Percentiles rank a stretch among this genome's conserved stretches.
These are phyloP conservation scores for Callionymus lyra DNA, from an alignment of 2,113 vertebrate species.

Conservation along the genomic window DNA sequence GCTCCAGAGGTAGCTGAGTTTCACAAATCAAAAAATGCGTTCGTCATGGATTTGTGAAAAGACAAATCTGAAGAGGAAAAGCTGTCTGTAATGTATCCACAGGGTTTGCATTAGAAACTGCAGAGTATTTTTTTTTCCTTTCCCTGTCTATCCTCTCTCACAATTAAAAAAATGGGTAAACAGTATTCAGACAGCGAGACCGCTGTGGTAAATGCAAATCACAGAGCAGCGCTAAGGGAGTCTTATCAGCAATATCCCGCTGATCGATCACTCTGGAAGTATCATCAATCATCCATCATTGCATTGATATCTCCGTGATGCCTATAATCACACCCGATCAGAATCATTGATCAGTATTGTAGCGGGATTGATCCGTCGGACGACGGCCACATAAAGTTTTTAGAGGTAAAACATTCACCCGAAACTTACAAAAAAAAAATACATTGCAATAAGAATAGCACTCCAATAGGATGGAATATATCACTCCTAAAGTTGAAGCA, in stretches of 20 bases:
- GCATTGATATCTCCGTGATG: slow-evolving; percentile 58
- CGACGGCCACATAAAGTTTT: slow-evolving; percentile 3
- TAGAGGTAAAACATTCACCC: slow-evolving; percentile 15
- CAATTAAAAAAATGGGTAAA: too few species aligned
- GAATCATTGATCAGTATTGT: slow-evolving; percentile 51
- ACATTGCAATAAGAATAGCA: slow-evolving; percentile 21
- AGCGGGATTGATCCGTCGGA: slow-evolving; percentile 31
- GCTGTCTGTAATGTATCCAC: too few species aligned
- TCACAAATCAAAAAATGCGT: slow-evolving; percentile 32
- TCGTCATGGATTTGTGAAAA: slow-evolving; percentile 17
- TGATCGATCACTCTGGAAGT: slow-evolving; percentile 42
- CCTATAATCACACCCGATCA: slow-evolving; percentile 56
- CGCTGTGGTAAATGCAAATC: slow-evolving; percentile 39
- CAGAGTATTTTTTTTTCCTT: too few species aligned
- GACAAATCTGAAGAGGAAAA: not conserved
- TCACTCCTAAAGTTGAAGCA: slow-evolving; percentile 37
- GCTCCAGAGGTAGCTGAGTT: slow-evolving; percentile 14
- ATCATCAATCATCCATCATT: slow-evolving; percentile 62
- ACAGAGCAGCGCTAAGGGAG: slow-evolving; percentile 1
- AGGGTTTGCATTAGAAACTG: too few species aligned
- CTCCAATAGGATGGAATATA: slow-evolving; percentile 20
- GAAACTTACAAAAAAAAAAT: slow-evolving; percentile 23
- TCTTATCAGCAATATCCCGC: slow-evolving; percentile 50
- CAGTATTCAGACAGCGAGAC: slow-evolving; percentile 1
- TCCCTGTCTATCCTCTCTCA: too few species aligned